Evolutionary conservation across 2,113 vertebrate species (phyloP).

Genomic region (Brachypodius melanocephalos): DNA sequence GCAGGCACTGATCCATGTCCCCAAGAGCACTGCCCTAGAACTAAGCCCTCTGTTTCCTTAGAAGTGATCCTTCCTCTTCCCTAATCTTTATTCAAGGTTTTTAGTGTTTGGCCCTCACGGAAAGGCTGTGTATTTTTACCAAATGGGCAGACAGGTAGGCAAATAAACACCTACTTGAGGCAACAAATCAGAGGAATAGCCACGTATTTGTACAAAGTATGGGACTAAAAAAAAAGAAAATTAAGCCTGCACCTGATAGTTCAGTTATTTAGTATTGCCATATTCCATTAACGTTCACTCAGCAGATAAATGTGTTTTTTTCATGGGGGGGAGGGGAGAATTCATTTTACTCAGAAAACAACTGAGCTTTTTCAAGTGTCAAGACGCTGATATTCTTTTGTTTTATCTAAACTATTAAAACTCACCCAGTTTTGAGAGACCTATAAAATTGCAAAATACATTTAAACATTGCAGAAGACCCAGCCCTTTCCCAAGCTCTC

Average conservation of each 20-base stretch:
- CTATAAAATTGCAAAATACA: neutral
- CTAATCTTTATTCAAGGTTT: neutral
- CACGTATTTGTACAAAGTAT: neutral
- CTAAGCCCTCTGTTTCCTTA: neutral
- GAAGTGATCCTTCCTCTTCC: neutral
- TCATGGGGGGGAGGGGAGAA: fast-evolving
- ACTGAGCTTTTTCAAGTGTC: neutral
- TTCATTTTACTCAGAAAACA: neutral
- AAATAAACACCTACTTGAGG: neutral
- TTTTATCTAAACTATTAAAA: neutral
- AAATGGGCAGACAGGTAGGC: neutral
- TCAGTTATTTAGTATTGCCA: neutral
- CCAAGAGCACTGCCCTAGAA: neutral
- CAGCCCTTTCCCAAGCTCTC: neutral
- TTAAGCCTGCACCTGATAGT: neutral
- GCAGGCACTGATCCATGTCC: neutral
- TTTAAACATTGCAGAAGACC: neutral
- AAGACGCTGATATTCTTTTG: neutral
- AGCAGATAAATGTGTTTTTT: fast-evolving
- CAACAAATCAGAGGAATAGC: neutral
- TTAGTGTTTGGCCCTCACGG: neutral
- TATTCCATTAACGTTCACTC: neutral
- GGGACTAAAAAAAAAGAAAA: neutral
- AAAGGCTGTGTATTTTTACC: neutral
- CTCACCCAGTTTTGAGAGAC: neutral